phyloP scores from a whole-genome alignment of 2,113 vertebrate species.

The Oostethus manadensis region DNA sequence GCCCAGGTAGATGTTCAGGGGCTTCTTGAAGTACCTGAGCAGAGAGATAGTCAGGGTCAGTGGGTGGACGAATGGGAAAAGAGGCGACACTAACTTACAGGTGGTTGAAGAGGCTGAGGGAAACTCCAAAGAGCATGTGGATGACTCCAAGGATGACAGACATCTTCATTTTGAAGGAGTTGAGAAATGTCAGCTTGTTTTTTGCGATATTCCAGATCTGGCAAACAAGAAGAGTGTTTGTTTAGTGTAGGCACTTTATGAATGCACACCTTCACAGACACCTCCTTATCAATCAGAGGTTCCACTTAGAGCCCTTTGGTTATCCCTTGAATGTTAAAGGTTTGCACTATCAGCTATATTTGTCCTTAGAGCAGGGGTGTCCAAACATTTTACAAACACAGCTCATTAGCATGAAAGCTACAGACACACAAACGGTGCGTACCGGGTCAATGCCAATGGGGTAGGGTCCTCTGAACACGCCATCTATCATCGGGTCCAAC shows the following conservation, averaged over 20 bases:
- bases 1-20: slow-evolving; percentile 89
- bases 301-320: not conserved
- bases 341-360: too few species aligned
- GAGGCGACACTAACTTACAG: slow-evolving; percentile 66
- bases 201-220: slow-evolving; percentile 94
- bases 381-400: too few species aligned
- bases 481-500: slow-evolving; percentile 80
- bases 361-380: too few species aligned
- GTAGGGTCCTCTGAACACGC: slow-evolving; percentile 89
- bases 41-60: not conserved
- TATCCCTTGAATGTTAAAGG: too few species aligned
- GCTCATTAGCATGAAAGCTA: too few species aligned
- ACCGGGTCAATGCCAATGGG: slow-evolving; percentile 97
- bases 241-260: not conserved
- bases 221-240: not conserved
- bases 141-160: slow-evolving; percentile 89
- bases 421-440: slow-evolving; percentile 18
- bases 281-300: not conserved
- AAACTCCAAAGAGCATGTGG: slow-evolving; percentile 95
- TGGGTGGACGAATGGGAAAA: not conserved
- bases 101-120: slow-evolving; percentile 90
- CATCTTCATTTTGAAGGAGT: slow-evolving; percentile 99
- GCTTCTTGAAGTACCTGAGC: slow-evolving; percentile 90
- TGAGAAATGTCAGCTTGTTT: slow-evolving; percentile 95
- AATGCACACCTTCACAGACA: not conserved